A percentile compares a stretch with the other conserved stretches of the same genome.
phyloP scores from a whole-genome alignment of 2,797 vertebrate genomes.

The Octomys mimax region DNA sequence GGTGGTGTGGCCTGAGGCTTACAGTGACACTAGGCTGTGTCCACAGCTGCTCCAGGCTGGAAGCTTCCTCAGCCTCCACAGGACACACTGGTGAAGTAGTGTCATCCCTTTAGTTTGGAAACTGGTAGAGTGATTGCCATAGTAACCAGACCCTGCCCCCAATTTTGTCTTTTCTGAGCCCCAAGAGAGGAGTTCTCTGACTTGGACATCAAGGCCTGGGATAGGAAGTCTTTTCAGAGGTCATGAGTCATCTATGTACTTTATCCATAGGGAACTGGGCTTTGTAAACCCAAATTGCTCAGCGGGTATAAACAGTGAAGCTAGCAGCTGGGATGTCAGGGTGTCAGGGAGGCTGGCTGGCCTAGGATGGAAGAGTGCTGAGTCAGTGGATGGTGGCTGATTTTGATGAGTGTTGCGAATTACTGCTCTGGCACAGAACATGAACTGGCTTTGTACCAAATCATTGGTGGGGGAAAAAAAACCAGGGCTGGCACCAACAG shows the following conservation, averaged over 20 bases:
- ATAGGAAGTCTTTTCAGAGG: constrained; percentile 31
- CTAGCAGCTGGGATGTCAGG: constrained; percentile 34
- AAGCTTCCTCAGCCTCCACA: not conserved
- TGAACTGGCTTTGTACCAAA: constrained; percentile 59
- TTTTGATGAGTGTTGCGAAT: constrained; percentile 73
- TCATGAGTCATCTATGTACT: constrained; percentile 56
- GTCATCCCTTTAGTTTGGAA: not conserved
- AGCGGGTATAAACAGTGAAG: constrained; percentile 25
- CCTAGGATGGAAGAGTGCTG: constrained; percentile 58
- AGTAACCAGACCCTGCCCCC: not conserved
- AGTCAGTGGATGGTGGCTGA: constrained; percentile 65
- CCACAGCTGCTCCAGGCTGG: not conserved
- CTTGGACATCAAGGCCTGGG: not conserved
- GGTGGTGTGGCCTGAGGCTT: constrained; percentile 2
- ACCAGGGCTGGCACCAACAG: constrained; percentile 9
- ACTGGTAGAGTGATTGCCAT: not conserved
- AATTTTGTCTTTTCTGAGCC: constrained; percentile 10
- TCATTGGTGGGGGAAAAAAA: not conserved
- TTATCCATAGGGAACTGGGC: constrained; percentile 17
- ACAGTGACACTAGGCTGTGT: not conserved
- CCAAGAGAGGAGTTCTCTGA: constrained; percentile 44
- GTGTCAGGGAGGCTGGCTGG: constrained; percentile 44
- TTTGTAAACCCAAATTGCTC: constrained; percentile 33
- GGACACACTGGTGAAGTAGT: not conserved
- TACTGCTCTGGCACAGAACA: constrained; percentile 53